Percentiles rank a stretch among this genome's conserved stretches.
phyloP scores from a whole-genome alignment of 2,797 vertebrate genomes.

The Parauchenoglanis ngamensis region DNA sequence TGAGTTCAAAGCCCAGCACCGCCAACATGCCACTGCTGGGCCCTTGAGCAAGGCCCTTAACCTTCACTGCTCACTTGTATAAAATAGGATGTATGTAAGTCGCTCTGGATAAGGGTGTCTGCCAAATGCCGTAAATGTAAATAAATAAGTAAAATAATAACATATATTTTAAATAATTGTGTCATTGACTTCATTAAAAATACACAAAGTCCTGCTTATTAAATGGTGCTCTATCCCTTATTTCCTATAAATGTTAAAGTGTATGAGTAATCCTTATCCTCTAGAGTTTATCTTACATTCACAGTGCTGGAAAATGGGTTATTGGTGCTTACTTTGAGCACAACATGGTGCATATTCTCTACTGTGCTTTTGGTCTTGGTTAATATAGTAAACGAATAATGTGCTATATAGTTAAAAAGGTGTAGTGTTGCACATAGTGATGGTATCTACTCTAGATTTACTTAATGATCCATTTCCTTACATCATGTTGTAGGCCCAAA shows the following conservation, averaged over 20 bases:
- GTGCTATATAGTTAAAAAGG: background rate
- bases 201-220: background rate
- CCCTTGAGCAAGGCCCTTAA: too few species aligned
- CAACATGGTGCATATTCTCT: background rate
- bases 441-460: background rate
- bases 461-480: background rate
- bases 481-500: background rate
- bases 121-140: too few species aligned
- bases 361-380: background rate
- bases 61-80: too few species aligned
- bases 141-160: too few species aligned
- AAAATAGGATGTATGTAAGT: too few species aligned
- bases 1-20: too few species aligned
- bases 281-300: too few species aligned
- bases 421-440: background rate
- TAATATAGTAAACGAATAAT: background rate
- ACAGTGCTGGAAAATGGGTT: background rate
- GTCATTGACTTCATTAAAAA: background rate
- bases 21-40: too few species aligned
- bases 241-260: background rate
- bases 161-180: background rate
- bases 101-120: too few species aligned
- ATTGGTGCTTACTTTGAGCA: background rate
- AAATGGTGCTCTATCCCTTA: background rate
- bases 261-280: too few species aligned